Base-by-base conservation (phyloP, 2,888 invertebrate species). In the Drosophila acutilabella region DNA sequence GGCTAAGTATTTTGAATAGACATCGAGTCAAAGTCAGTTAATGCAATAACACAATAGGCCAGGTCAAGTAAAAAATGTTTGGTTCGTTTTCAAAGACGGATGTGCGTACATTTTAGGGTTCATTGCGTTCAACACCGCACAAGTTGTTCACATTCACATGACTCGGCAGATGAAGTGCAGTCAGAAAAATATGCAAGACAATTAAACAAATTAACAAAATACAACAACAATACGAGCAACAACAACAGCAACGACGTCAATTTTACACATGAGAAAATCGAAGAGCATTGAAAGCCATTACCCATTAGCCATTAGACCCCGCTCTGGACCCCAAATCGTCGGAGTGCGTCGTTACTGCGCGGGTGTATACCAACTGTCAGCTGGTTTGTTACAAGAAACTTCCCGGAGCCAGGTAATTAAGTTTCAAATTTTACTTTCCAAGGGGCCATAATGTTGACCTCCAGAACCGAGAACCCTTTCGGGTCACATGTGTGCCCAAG, bases 191-290 rank as follows among this genome's bases (percentile, higher is more conserved):
- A 83, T 81, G 85, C 83, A 71, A 82, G 80, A 85, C 85, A 85
- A 85, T 85, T 85, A 88, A 85, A 86, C 84, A 85, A 84, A 84
- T 88, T 88, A 88, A 84, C 86, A 72, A 76, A 78, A 60, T 45
- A 76, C 60, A 83, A 81, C 33, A 58, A 54, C 57, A 53, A 56
- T 30, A 30, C 0, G 23, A 20, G 20, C 47, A 74, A 78, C 64
- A 70, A 57, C 58, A 40, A 65, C 48, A 56, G 10, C n/a, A n/a
- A 20, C 36, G 8, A 71, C 53, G 72, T 60, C 74, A 83, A 83
- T 88, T 88, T 88, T 81, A 85, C 88, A 83, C 86, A 83, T 88
- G 83, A 82, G 83, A 83, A 83, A 88, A 88, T 88, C 88, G 85
- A 83, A 80, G 82, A 81, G 74, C 81, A 85, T 77, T 64, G 56